phyloP scores from a whole-genome alignment of 2,797 vertebrate genomes.

The Mormyrus hasselquistii region DNA sequence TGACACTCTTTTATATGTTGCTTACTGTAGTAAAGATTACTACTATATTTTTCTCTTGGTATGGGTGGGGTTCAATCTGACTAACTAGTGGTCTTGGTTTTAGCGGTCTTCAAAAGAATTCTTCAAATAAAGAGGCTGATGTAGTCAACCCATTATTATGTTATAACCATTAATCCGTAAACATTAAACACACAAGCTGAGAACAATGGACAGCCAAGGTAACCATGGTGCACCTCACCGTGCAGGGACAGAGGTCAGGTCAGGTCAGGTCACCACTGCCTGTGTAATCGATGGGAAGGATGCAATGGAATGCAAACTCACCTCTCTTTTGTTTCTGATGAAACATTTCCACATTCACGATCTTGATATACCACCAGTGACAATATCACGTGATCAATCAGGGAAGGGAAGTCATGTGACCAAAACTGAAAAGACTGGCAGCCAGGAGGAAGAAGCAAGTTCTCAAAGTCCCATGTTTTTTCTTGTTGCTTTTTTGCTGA shows the following conservation, averaged over 20 bases:
- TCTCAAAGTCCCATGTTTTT: constrained; percentile 20
- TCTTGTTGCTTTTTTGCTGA: constrained; percentile 8
- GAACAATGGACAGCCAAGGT: neutral
- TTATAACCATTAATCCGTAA: neutral
- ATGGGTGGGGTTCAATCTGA: neutral
- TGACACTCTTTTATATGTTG: neutral
- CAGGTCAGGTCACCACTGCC: neutral
- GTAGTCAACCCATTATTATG: neutral
- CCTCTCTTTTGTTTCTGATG: neutral
- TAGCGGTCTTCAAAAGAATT: neutral
- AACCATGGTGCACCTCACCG: neutral
- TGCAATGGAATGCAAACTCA: neutral
- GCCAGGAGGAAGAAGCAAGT: constrained; percentile 15
- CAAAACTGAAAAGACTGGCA: neutral
- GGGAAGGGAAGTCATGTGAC: constrained; percentile 27
- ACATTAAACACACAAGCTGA: neutral
- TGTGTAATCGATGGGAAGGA: neutral
- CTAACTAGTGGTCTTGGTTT: neutral
- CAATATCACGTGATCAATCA: neutral
- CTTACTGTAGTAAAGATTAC: neutral
- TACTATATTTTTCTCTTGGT: neutral
- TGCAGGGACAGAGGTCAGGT: neutral
- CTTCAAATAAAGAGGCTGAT: neutral
- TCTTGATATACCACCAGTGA: neutral
- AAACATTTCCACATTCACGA: neutral